phyloP scores from a whole-genome alignment of 2,113 vertebrate genomes.

The Dipodomys spectabilis region DNA sequence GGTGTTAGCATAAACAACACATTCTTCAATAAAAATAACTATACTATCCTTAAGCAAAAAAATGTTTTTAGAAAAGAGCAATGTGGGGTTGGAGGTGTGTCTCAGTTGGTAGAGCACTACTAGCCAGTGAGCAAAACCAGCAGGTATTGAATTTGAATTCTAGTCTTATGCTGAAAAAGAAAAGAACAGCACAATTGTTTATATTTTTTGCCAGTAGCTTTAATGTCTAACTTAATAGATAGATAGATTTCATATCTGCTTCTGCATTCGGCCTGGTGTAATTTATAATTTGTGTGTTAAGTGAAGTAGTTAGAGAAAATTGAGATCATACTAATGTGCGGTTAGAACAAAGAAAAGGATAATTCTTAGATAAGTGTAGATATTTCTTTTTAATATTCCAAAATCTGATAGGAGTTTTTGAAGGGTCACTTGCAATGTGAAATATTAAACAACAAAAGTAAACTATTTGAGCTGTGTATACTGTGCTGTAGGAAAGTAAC shows the following conservation, averaged over 20 bases:
- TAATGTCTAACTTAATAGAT: constrained; percentile 8
- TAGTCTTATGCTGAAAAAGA: too few relatives aligned
- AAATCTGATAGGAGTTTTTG: not conserved
- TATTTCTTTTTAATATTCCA: constrained; percentile 1
- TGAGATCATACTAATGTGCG: not conserved
- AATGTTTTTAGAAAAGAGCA: not conserved
- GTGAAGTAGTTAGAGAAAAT: constrained; percentile 19
- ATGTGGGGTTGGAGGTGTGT: too few relatives aligned
- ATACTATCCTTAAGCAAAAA: constrained; percentile 25
- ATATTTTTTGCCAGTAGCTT: constrained; percentile 19
- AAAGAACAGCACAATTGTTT: not conserved
- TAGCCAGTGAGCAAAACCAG: too few relatives aligned
- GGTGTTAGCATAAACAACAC: not conserved
- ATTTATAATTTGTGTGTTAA: not conserved
- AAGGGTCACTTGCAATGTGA: not conserved
- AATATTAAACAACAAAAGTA: not conserved
- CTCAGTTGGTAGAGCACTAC: too few relatives aligned
- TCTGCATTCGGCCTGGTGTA: not conserved
- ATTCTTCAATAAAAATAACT: constrained; percentile 40
- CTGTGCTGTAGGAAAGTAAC: not conserved
- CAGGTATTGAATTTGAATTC: too few relatives aligned
- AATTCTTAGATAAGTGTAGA: not conserved
- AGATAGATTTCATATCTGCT: not conserved
- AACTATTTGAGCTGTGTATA: not conserved
- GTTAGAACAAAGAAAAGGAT: constrained; percentile 13